Evolutionary conservation across 2,113 vertebrate genomes (phyloP), one percentile per base, ranked within the genome.

Genomic region (Genyomyrus donnyi): DNA sequence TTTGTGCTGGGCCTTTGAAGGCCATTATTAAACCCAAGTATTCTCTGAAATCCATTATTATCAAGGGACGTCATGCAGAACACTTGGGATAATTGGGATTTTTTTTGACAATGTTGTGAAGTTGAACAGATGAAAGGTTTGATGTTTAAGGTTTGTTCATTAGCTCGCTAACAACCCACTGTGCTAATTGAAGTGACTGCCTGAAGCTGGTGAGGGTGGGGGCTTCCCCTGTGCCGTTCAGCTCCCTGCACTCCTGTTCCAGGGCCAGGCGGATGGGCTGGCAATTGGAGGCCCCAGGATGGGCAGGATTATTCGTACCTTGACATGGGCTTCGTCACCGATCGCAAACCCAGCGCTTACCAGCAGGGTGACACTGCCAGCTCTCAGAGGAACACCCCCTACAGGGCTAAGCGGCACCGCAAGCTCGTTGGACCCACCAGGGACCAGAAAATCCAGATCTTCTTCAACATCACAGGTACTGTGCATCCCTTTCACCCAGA

Each of bases 401-500:
- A 95, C n/a, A 96, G 97, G 56, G 92, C 94, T 52, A 97, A 96
- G 95, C 97, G 97, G 89, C 96, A 97, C 92, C 93, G 95, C 24
- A 96, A 95, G 90, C 92, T 95, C 89, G 94, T 49, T 19, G 91
- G 95, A 24, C 95, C 97, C 9, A 95, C 96, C 89, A 94, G 96
- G 8, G 97, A 99, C 92, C 97, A 99, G 90, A 99, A 99, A 96
- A 98, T 99, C 92, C 98, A 98, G 94, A 97, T 99, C 91, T 96
- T 96, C 94, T 99, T 99, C 95, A 99, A 99, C 92, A 99, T 99
- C 93, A 98, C 97, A 93, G 98, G 98, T 99, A 93, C 94, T 21
- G 94, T 89, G 50, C 89, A 91, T 19, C 8, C 15, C 6, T 15
- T 52, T 15, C 15, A 21, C 80, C 45, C 80, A 42, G 49, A 52